Base-by-base conservation (phyloP, 2,113 vertebrate genomes). In the Hippopotamus amphibius region DNA sequence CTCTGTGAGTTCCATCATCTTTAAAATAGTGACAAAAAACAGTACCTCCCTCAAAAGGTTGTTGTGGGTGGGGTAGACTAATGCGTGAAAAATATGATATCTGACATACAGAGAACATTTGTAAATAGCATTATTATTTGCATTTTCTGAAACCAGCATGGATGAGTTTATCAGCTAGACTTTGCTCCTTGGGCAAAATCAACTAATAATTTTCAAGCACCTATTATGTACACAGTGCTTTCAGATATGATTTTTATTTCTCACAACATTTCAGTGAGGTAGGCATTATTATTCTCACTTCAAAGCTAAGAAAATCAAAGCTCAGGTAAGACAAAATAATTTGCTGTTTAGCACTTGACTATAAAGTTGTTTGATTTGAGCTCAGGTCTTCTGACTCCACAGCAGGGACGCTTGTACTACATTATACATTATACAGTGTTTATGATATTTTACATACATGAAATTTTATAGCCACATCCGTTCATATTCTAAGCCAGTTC, bases 61-160 rank as follows among this genome's bases (percentile, higher is more conserved):
- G 9, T 12, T 71, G 24, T 28, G 57, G 33, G 41, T 59, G 15
- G 22, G 63, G 46, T 46, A 88, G 66, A 86, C n/a, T 28, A 68
- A 86, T 37, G 12, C 12, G 37, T 41, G 22, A 83, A 86, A 90
- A 87, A 90, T 84, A 66, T 1, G 37, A 41, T 4, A 33, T 21
- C 33, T n/a, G 30, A 19, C 37, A 92, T 26, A 26, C 3, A 7
- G 6, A 46, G 22, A 80, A 46, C 4, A 66, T 93, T 24, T 59
- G 17, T 53, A 86, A 87, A 66, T 69, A 82, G 7, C 28, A 89
- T 63, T 55, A 55, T 65, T 24, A 74, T n/a, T 61, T 88, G 24
- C 30, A 63, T 71, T 93, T 95, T 41, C 59, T 50, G 55, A 92
- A 85, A 97, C 71, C 76, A 61, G 69, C 63, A 30, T 55, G 30